phyloP scores from a whole-genome alignment of 2,888 invertebrate species.

The Phortica magna region DNA sequence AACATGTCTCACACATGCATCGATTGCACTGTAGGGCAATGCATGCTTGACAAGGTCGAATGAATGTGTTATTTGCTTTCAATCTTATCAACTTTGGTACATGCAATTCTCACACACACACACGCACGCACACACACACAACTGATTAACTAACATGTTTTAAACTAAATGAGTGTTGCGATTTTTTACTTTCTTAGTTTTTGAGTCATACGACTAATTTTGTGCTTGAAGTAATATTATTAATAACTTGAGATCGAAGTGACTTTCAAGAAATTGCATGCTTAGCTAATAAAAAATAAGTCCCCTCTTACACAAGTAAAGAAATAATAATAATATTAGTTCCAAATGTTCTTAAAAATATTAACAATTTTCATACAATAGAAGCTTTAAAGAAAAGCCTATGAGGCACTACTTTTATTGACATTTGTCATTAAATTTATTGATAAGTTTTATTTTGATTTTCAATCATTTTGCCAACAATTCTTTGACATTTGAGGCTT shows the following conservation, averaged over 20 bases:
- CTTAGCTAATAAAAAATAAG: too few species aligned
- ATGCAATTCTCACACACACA: constrained; percentile 5
- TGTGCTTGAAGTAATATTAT: constrained; percentile 11
- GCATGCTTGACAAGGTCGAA: constrained; percentile 12
- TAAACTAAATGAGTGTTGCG: neutral
- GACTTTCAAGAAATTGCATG: neutral
- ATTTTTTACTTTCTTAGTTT: neutral
- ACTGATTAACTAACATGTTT: neutral
- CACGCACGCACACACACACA: too few species aligned
- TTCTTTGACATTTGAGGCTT: too few species aligned
- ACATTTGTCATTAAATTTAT: neutral
- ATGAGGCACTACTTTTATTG: too few species aligned
- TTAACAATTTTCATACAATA: too few species aligned
- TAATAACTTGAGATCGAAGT: neutral
- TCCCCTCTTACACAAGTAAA: too few species aligned
- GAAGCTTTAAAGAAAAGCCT: too few species aligned
- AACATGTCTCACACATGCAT: neutral
- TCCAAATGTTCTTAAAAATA: too few species aligned
- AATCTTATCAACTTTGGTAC: constrained; percentile 8
- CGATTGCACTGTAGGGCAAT: neutral
- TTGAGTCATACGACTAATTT: constrained; percentile 27
- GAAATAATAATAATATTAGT: too few species aligned
- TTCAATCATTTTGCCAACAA: too few species aligned
- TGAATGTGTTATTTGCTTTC: neutral
- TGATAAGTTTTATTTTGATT: too few species aligned